A percentile compares a stretch with the other conserved stretches of the same genome.
phyloP scores from a whole-genome alignment of 2,797 vertebrate genomes.

The Sebastes vulpes region DNA sequence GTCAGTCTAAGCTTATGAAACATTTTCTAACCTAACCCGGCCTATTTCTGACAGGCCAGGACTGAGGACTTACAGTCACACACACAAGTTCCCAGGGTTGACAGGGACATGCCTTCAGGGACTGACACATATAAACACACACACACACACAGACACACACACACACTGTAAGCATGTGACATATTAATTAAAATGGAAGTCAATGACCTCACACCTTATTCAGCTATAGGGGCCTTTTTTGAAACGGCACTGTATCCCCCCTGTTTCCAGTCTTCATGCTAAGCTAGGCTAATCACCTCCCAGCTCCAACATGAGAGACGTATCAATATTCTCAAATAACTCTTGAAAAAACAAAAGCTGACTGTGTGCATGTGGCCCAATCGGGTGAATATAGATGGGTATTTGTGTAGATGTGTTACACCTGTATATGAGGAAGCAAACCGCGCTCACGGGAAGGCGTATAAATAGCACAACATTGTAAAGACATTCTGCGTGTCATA shows the following conservation, averaged over 20 bases:
- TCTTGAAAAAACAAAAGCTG: background rate
- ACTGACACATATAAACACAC: slow-evolving; percentile 42
- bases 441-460: too few relatives aligned
- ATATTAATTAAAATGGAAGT: background rate
- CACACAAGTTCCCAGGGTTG: slow-evolving; percentile 66
- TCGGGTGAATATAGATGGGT: background rate
- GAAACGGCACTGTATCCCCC: background rate
- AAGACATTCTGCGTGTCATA: too few relatives aligned
- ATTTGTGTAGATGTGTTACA: background rate
- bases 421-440: too few relatives aligned
- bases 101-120: slow-evolving; percentile 55
- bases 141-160: slow-evolving; percentile 2
- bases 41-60: slow-evolving; percentile 83
- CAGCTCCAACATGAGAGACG: background rate
- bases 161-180: background rate
- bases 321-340: background rate
- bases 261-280: background rate
- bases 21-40: slow-evolving; percentile 83
- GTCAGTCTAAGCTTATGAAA: slow-evolving; percentile 85
- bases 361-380: background rate
- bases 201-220: slow-evolving; percentile 21
- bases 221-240: background rate
- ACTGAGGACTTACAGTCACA: slow-evolving; percentile 68
- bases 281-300: background rate
- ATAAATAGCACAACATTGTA: too few relatives aligned